Evolutionary conservation across 2,888 invertebrate species (phyloP).

Genomic region (Folsomia candida): DNA sequence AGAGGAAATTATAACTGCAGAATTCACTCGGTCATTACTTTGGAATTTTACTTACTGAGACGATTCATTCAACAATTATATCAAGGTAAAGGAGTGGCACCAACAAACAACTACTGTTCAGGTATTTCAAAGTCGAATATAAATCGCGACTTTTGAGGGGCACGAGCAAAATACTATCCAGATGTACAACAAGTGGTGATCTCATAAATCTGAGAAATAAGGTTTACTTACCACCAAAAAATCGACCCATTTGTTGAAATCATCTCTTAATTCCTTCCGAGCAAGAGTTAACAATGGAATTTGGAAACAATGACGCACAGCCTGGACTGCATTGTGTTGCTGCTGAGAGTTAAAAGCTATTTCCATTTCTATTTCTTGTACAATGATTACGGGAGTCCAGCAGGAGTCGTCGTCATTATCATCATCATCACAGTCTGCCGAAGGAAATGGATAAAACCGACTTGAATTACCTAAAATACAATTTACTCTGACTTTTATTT

Average conservation of each 20-base stretch:
- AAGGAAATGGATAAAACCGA: slow-evolving; percentile 19
- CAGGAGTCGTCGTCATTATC: too few relatives aligned
- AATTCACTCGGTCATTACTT: not conserved
- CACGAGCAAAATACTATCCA: not conserved
- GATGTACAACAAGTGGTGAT: too few relatives aligned
- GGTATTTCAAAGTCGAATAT: not conserved
- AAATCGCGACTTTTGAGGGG: not conserved
- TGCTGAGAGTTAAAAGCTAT: too few relatives aligned
- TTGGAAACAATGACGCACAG: not conserved
- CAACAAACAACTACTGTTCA: not conserved
- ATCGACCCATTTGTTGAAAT: not conserved
- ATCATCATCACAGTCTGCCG: too few relatives aligned
- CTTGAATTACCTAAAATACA: slow-evolving; percentile 38
- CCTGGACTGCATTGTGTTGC: too few relatives aligned
- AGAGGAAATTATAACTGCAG: not conserved
- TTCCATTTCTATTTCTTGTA: too few relatives aligned
- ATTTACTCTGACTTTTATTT: slow-evolving; percentile 43
- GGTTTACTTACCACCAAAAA: not conserved
- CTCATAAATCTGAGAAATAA: not conserved
- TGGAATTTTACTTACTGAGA: not conserved
- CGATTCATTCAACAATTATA: too few relatives aligned
- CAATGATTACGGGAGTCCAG: slow-evolving; percentile 4
- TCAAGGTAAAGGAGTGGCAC: not conserved
- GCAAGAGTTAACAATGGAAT: not conserved
- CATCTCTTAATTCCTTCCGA: not conserved